Percentiles rank a stretch among this genome's conserved stretches.
phyloP scores from a whole-genome alignment of 2,797 vertebrate genomes.

The Typhlichthys eigenmanni region DNA sequence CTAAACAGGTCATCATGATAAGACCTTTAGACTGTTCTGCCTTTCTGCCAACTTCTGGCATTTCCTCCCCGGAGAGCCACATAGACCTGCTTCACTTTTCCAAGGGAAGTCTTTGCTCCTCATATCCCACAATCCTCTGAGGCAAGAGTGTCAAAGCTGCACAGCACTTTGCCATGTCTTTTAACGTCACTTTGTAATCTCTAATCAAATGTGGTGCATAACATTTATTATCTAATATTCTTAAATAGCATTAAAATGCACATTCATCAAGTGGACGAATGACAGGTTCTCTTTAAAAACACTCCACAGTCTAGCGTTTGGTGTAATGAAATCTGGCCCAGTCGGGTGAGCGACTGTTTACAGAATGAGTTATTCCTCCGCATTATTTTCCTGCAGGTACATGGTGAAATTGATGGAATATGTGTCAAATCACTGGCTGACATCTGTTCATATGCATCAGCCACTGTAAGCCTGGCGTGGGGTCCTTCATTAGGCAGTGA shows the following conservation, averaged over 20 bases:
- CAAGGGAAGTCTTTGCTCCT: neutral
- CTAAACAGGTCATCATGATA: conserved; percentile 74
- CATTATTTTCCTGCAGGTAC: conserved; percentile 74
- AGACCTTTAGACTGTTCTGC: conserved; percentile 70
- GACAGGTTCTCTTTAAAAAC: neutral
- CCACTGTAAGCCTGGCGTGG: conserved; percentile 67
- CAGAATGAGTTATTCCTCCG: conserved; percentile 68
- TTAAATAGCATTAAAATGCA: neutral
- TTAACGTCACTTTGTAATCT: conserved; percentile 18
- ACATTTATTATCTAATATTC: conserved; percentile 32
- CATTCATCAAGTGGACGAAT: too few species aligned
- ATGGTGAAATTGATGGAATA: conserved; percentile 79
- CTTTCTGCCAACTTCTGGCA: conserved; percentile 69
- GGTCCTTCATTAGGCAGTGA: conserved; percentile 79
- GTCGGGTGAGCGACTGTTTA: conserved; percentile 65
- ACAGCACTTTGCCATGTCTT: conserved; percentile 7
- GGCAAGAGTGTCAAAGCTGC: neutral
- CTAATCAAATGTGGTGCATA: conserved; percentile 13
- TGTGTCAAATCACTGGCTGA: conserved; percentile 78
- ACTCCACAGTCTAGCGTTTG: conserved; percentile 38
- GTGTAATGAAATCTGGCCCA: conserved; percentile 63
- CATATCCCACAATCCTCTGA: neutral
- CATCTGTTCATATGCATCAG: conserved; percentile 82
- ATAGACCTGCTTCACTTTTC: neutral
- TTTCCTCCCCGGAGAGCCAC: conserved; percentile 42